phyloP scores from a whole-genome alignment of 2,113 vertebrate species.

The Trichechus manatus region DNA sequence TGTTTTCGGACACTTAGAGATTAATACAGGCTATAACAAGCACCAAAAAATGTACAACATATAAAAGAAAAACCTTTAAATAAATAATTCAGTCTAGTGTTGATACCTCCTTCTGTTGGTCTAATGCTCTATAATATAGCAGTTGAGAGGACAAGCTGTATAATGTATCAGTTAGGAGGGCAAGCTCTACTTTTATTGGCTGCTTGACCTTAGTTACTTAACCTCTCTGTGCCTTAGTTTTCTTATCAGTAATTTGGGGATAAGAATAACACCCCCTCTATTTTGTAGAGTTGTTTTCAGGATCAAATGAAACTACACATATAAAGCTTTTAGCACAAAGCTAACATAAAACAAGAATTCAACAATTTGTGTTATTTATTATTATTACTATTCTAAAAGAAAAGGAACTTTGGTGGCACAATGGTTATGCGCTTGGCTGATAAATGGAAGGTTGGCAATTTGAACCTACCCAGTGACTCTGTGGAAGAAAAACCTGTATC shows the following conservation, averaged over 20 bases:
- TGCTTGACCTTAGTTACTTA: neutral
- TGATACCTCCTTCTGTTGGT: neutral
- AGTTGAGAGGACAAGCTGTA: neutral
- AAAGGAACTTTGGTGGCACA: too few species aligned
- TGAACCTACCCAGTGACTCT: too few species aligned
- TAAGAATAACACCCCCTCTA: neutral
- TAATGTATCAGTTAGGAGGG: neutral
- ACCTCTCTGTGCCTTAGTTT: neutral
- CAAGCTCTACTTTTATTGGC: neutral
- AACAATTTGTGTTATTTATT: neutral
- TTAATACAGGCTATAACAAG: neutral
- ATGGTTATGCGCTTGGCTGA: too few species aligned
- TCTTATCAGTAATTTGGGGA: neutral
- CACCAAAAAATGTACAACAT: neutral
- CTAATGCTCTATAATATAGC: neutral
- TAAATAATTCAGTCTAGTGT: neutral
- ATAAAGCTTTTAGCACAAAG: neutral
- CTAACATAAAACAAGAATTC: neutral
- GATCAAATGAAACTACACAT: neutral
- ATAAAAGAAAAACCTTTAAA: neutral
- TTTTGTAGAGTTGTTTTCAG: neutral
- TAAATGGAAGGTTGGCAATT: too few species aligned
- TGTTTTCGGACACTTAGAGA: neutral
- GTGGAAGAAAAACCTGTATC: too few species aligned
- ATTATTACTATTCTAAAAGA: too few species aligned